Evolutionary conservation across 2,888 invertebrate genomes (phyloP).

Genomic region (Choristoneura rosaceana): DNA sequence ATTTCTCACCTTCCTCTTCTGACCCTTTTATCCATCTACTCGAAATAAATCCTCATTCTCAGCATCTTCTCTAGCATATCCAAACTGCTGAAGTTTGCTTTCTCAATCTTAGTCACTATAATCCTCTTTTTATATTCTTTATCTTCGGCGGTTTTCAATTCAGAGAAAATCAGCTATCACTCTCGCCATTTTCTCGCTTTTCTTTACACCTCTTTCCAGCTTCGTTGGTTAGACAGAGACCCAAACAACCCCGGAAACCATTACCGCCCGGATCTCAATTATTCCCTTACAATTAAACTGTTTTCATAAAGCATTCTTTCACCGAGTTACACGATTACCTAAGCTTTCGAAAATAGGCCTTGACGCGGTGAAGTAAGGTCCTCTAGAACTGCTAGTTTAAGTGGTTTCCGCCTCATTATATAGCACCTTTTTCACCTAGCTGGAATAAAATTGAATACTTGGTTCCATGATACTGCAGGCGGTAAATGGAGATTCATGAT

Average conservation of each 20-base stretch:
- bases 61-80: no score
- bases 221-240: neutral
- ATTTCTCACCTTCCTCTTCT: no score
- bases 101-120: no score
- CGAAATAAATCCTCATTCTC: no score
- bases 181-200: neutral
- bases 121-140: no score
- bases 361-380: neutral
- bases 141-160: no score
- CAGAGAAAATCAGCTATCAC: neutral
- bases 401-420: conserved; percentile 1
- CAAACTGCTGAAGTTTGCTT: no score
- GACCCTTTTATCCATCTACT: no score
- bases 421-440: neutral
- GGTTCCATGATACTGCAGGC: neutral
- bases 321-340: neutral
- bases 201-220: neutral
- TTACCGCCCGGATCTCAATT: conserved; percentile 25
- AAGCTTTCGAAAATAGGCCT: neutral
- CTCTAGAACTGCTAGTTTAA: neutral
- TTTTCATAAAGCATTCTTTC: conserved; percentile 11
- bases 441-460: neutral
- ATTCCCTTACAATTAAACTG: conserved; percentile 25
- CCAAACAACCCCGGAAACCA: conserved; percentile 10
- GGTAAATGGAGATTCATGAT: no score